Evolutionary conservation across 1,140 invertebrate genomes (phyloP).

Genomic region (Microplitis demolitor): DNA sequence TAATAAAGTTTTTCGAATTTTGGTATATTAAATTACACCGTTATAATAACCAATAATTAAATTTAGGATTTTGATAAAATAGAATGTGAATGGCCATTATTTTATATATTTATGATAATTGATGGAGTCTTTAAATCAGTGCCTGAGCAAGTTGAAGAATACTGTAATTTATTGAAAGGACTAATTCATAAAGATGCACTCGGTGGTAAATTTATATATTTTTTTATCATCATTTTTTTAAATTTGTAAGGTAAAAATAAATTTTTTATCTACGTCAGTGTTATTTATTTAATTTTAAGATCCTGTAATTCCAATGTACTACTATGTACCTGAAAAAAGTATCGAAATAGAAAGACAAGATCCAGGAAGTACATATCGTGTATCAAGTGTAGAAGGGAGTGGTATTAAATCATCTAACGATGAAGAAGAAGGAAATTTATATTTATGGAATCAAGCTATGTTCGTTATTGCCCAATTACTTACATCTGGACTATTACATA

Average conservation of each 20-base stretch:
- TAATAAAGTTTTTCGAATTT: neutral
- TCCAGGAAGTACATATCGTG: constrained; percentile 72
- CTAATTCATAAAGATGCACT: constrained; percentile 77
- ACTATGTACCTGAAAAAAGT: constrained; percentile 83
- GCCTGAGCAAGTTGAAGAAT: constrained; percentile 91
- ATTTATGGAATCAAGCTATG: constrained; percentile 91
- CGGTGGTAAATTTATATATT: constrained; percentile 67
- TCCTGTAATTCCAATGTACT: constrained; percentile 87
- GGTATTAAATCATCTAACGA: constrained; percentile 30
- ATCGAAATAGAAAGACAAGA: constrained; percentile 76
- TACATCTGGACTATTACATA: constrained; percentile 85
- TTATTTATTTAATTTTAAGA: constrained; percentile 57
- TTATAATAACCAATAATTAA: neutral
- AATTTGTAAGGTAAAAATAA: neutral
- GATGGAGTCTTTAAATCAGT: constrained; percentile 90
- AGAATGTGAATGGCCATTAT: constrained; percentile 98
- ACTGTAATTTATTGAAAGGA: constrained; percentile 81
- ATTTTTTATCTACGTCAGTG: neutral
- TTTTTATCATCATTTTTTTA: no score
- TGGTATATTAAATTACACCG: constrained; percentile 17
- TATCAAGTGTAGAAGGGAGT: constrained; percentile 65
- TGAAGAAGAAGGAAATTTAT: constrained; percentile 66
- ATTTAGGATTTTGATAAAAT: constrained; percentile 86
- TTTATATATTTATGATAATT: constrained; percentile 94
- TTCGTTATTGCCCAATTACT: constrained; percentile 93